phyloP scores from a whole-genome alignment of 2,888 invertebrate species.

The Drosophila prolongata region DNA sequence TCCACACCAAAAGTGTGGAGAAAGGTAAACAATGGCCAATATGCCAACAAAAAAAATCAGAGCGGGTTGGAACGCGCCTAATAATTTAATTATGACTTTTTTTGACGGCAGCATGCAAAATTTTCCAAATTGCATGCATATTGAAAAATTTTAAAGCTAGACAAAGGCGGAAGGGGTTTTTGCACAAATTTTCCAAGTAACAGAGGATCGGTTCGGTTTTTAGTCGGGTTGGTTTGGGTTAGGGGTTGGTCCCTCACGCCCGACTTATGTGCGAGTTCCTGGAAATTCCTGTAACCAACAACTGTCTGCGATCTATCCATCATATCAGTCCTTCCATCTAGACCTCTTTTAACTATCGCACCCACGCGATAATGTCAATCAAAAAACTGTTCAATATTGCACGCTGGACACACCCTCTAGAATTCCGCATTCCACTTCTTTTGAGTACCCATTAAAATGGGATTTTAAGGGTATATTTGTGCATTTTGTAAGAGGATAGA shows the following conservation, averaged over 20 bases:
- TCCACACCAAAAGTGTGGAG: constrained; percentile 51
- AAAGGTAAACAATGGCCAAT: constrained; percentile 66
- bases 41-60: constrained; percentile 12
- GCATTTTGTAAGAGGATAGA: neutral
- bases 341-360: constrained; percentile 53
- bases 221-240: constrained; percentile 9
- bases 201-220: constrained; percentile 13
- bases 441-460: neutral
- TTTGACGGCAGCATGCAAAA: constrained; percentile 67
- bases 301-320: constrained; percentile 51
- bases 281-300: constrained; percentile 43
- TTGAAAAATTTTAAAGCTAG: constrained; percentile 43
- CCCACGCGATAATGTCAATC: constrained; percentile 80
- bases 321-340: constrained; percentile 29
- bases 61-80: constrained; percentile 65
- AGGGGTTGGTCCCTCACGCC: constrained; percentile 14
- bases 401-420: constrained; percentile 38
- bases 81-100: constrained; percentile 75
- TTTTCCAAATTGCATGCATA: constrained; percentile 56
- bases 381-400: constrained; percentile 70
- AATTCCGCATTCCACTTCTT: constrained; percentile 17
- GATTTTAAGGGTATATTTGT: neutral
- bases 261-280: constrained; percentile 21
- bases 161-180: constrained; percentile 52
- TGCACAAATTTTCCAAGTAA: constrained; percentile 39